phyloP scores from a whole-genome alignment of 2,113 vertebrate species.

The Holacanthus passer region DNA sequence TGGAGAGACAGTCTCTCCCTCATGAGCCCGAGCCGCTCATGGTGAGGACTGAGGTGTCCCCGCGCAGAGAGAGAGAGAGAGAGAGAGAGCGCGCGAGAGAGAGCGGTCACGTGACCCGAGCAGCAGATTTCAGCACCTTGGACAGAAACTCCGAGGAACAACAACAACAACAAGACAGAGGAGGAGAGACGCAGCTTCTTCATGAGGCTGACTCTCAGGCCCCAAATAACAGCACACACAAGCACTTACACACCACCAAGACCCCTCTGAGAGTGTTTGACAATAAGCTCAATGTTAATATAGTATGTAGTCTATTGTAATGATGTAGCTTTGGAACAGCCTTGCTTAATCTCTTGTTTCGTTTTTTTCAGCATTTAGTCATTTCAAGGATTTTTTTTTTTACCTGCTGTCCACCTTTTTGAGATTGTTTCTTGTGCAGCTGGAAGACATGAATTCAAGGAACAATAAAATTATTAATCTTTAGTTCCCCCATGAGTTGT shows the following conservation, averaged over 20 bases:
- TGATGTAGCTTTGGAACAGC: too few relatives aligned
- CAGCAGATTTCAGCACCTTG: slow-evolving; percentile 84
- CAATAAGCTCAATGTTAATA: too few relatives aligned
- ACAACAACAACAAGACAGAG: too few relatives aligned
- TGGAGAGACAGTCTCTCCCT: slow-evolving; percentile 26
- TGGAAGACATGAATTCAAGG: too few relatives aligned
- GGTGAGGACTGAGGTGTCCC: slow-evolving; percentile 64
- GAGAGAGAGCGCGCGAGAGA: slow-evolving; percentile 33
- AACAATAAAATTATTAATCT: too few relatives aligned
- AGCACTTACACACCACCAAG: neutral
- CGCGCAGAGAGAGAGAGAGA: slow-evolving; percentile 28
- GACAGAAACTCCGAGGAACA: slow-evolving; percentile 76
- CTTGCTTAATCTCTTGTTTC: too few relatives aligned
- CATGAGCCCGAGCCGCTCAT: slow-evolving; percentile 63
- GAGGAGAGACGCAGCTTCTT: slow-evolving; percentile 17
- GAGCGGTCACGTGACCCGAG: slow-evolving; percentile 87
- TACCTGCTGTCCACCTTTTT: too few relatives aligned
- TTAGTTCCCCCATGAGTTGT: too few relatives aligned
- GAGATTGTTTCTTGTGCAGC: too few relatives aligned
- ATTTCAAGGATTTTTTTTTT: too few relatives aligned
- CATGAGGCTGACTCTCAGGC: neutral
- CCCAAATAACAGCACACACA: neutral
- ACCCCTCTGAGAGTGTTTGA: neutral
- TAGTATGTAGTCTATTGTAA: too few relatives aligned
- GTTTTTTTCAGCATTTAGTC: too few relatives aligned